Evolutionary conservation across 2,797 vertebrate species (phyloP).

Genomic region (Amblyopsis hoosieri): DNA sequence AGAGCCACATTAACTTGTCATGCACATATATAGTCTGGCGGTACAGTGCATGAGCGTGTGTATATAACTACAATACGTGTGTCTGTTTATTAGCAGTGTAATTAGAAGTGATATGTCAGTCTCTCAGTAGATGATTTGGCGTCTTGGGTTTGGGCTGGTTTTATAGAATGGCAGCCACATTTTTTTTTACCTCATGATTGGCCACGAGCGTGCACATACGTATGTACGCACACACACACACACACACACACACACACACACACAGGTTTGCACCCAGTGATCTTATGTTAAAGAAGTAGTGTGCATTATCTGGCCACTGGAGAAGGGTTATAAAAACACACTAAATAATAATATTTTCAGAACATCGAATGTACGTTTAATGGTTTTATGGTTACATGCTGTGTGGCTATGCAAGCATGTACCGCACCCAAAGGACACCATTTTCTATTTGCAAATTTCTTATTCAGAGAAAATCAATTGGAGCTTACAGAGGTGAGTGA

Average conservation of each 20-base stretch:
- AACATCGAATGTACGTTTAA: too few relatives aligned
- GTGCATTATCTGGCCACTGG: background rate
- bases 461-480: too few relatives aligned
- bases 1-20: too few relatives aligned
- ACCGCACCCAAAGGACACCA: too few relatives aligned
- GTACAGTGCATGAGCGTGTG: background rate
- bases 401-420: too few relatives aligned
- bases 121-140: background rate
- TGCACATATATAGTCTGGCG: too few relatives aligned
- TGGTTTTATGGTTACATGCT: too few relatives aligned
- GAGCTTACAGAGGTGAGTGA: constrained; percentile 2
- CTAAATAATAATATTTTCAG: too few relatives aligned
- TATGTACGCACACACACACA: background rate
- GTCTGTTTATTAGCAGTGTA: constrained; percentile 1
- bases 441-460: too few relatives aligned
- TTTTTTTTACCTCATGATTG: background rate
- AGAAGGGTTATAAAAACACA: too few relatives aligned
- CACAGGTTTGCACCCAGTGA: background rate
- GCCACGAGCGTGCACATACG: background rate
- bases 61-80: background rate
- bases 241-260: constrained; percentile 7
- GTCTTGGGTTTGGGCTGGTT: constrained; percentile 1
- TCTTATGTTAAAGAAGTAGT: background rate
- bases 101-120: background rate
- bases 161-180: background rate